Evolutionary conservation across 1,140 invertebrate species (phyloP).

Genomic region (Plutomurus gul): DNA sequence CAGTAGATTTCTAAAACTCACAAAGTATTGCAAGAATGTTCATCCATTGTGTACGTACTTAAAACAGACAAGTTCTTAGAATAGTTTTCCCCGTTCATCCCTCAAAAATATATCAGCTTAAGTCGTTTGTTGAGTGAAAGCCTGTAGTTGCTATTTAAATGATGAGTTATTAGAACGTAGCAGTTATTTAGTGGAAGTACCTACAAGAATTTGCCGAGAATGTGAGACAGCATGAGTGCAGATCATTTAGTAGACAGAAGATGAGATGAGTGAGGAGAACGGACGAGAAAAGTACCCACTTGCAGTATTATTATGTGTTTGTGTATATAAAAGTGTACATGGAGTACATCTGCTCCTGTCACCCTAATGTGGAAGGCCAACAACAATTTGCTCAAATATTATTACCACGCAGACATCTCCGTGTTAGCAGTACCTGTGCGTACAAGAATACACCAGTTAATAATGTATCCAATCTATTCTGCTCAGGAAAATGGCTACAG

Average conservation of each 20-base stretch:
- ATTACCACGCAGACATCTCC: too few species aligned
- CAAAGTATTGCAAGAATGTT: background rate
- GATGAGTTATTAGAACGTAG: slow-evolving; percentile 9
- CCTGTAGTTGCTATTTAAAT: slow-evolving; percentile 4
- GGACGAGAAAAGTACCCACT: too few species aligned
- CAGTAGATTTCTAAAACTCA: background rate
- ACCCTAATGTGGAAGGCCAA: background rate
- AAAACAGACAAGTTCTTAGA: too few species aligned
- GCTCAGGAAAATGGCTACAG: background rate
- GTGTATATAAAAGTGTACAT: too few species aligned
- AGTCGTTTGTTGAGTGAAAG: background rate
- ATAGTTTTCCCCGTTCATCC: background rate
- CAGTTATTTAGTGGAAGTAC: background rate
- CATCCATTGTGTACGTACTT: background rate
- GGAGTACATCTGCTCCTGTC: too few species aligned
- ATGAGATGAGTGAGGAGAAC: too few species aligned
- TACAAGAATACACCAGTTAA: background rate
- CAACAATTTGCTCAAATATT: background rate
- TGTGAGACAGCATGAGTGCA: background rate
- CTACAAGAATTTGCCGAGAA: background rate
- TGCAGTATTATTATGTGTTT: too few species aligned
- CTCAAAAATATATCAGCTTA: background rate
- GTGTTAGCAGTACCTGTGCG: background rate
- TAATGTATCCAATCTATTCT: background rate
- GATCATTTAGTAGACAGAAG: too few species aligned